Evolutionary conservation across 2,113 vertebrate species (phyloP), one percentile per base, ranked within the genome.

Genomic region (Petromus typicus): DNA sequence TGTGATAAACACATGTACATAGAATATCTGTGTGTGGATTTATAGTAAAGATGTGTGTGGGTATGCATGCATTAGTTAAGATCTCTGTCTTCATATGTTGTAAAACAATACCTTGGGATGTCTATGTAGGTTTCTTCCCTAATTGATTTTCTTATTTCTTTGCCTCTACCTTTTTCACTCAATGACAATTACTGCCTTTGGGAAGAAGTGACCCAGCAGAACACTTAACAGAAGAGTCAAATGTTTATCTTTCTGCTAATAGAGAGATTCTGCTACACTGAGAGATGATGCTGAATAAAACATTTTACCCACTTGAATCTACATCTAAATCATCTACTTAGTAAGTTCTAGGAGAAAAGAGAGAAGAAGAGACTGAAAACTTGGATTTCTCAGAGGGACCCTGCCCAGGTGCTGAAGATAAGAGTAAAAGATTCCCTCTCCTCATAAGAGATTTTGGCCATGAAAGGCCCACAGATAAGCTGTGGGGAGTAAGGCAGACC

Each of bases 141-240:
- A 34, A 59, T 82, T 85, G 32, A 34, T 89, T 93, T 83, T 86
- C 73, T 67, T 90, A 13, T 84, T 63, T 91, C 34, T 78, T 85
- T 84, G 56, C 43, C n/a, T 86, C 87, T 81, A 85, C 3, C 40
- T 40, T 92, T 11, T 85, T 85, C 79, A 88, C 63, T 81, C 56
- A 67, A 1, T 27, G 32, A 0, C 25, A 93, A 40, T 89, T 23
- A 82, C 71, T 89, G n/a, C 45, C 82, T 93, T 23, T 89, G 14
- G 22, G 51, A 66, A 83, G 23, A 86, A 82, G 23, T 48, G 57
- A 91, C 30, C 63, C 16, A 76, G 85, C 2, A 92, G 37, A 84
- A 66, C 30, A 81, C 40, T 71, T 64, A 85, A 43, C 4, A 78
- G 63, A 94, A 86, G 51, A 61, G 66, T 82, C 57, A 69, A 79